Conservation (phyloP, 1,140 invertebrate genomes). For the Polypedilum pembai region DNA sequence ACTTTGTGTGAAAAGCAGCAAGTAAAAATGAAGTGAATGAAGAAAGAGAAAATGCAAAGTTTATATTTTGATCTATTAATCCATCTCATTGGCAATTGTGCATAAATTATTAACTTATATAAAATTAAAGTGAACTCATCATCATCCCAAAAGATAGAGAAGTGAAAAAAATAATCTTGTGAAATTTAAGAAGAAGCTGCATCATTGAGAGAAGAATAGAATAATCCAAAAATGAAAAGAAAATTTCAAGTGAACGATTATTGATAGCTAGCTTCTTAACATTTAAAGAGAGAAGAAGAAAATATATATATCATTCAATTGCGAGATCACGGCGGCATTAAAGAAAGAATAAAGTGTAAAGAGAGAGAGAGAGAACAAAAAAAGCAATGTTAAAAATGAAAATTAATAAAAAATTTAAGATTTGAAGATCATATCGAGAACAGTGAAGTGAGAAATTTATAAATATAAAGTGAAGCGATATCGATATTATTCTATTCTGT, state of each 20-base stretch:
- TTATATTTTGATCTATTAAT: neutral
- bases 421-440: neutral
- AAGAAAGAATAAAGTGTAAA: neutral
- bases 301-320: neutral
- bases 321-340: conserved; percentile 1
- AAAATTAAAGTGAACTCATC: neutral
- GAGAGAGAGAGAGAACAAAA: neutral
- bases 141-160: neutral
- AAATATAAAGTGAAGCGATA: neutral
- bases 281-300: neutral
- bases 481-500: conserved; percentile 8
- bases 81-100: conserved; percentile 25
- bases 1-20: neutral
- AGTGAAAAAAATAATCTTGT: neutral
- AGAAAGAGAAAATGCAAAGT: neutral
- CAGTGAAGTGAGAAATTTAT: conserved; percentile 19
- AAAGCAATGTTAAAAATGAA: conserved; percentile 9
- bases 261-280: conserved; percentile 8
- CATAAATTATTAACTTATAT: conserved; percentile 22
- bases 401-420: conserved; percentile 20
- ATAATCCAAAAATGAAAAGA: conserved; percentile 9
- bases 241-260: conserved; percentile 2
- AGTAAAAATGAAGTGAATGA: neutral
- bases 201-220: neutral
- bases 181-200: neutral